Conservation (phyloP, 2,797 vertebrate species). For the Cetoscarus ocellatus region DNA sequence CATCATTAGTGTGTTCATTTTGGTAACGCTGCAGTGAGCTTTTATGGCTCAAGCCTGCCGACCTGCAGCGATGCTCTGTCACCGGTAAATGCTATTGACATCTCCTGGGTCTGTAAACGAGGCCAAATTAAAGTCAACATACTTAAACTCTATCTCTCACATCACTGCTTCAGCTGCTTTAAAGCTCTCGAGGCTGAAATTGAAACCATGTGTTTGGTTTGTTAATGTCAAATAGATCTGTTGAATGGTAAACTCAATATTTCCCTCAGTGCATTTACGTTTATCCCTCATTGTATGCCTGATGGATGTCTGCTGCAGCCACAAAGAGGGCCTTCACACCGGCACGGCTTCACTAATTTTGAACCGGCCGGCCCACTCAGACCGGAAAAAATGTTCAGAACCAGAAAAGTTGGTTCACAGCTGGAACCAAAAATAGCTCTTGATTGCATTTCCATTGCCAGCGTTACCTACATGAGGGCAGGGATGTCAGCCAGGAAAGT, state of each 20-base stretch:
- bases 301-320: not conserved
- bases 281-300: not conserved
- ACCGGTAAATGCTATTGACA: slow-evolving; percentile 30
- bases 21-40: not conserved
- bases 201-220: slow-evolving; percentile 2
- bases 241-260: not conserved
- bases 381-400: no score
- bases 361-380: no score
- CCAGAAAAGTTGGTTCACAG: no score
- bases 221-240: slow-evolving; percentile 10
- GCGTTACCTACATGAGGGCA: no score
- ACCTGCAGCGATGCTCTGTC: slow-evolving; percentile 2
- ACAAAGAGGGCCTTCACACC: not conserved
- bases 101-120: slow-evolving; percentile 10
- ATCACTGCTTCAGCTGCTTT: not conserved
- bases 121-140: slow-evolving; percentile 18
- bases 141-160: not conserved
- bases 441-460: no score
- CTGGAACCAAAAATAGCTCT: no score
- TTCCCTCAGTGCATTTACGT: not conserved
- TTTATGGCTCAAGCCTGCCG: slow-evolving; percentile 26
- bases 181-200: not conserved
- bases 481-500: no score
- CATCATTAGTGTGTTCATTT: slow-evolving; percentile 5
- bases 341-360: no score